These are phyloP conservation scores for Glaucomys volans DNA, from an alignment of 2,113 vertebrate species.

Conservation along the genomic window DNA sequence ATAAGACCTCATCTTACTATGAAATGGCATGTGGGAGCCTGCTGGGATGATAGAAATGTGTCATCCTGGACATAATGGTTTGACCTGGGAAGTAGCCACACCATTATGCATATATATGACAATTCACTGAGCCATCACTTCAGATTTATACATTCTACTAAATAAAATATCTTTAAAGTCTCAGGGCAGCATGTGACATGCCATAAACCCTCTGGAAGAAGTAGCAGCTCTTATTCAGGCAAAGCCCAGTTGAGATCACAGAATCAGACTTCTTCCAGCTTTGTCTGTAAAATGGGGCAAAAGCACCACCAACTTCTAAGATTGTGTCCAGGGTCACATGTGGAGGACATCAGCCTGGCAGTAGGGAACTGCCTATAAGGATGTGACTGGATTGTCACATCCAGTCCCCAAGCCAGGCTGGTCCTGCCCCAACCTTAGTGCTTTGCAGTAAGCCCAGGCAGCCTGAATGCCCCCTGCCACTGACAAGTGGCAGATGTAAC, in stretches of 20 bases:
- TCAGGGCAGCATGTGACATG: background rate
- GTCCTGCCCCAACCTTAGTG: background rate
- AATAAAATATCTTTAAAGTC: background rate
- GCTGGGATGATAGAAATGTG: background rate
- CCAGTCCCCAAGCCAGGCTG: background rate
- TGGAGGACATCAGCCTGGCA: background rate
- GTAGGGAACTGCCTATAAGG: background rate
- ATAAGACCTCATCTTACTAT: background rate
- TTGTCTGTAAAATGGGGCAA: background rate
- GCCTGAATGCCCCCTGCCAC: background rate
- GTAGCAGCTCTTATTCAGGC: accelerated
- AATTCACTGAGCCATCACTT: background rate
- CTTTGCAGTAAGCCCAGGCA: background rate
- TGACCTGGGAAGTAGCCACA: background rate
- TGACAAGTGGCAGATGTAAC: background rate
- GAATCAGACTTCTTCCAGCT: background rate
- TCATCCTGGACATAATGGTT: background rate
- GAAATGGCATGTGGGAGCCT: background rate
- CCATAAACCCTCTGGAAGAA: background rate
- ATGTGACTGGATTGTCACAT: background rate
- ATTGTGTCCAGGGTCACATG: background rate
- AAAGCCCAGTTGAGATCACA: background rate
- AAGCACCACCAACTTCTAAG: background rate
- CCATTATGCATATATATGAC: background rate
- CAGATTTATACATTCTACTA: background rate